These are phyloP conservation scores for Melierax canorus DNA, from an alignment of 2,113 vertebrate species.

Conservation along the genomic window DNA sequence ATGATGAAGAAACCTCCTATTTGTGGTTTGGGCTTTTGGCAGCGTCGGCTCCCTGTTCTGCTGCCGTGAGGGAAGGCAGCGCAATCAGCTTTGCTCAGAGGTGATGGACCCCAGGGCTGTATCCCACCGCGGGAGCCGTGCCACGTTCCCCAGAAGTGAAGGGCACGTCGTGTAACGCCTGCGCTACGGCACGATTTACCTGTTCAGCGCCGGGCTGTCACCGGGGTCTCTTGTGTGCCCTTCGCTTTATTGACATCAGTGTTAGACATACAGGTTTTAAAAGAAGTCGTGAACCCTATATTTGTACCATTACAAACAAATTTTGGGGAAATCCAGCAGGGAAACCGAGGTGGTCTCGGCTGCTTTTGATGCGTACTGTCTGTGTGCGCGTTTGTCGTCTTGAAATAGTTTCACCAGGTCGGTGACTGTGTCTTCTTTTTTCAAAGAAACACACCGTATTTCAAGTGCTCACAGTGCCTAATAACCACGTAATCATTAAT, in stretches of 20 bases:
- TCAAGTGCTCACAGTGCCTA: not conserved
- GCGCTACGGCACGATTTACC: fast-evolving
- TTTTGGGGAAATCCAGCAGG: not conserved
- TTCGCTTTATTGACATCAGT: not conserved
- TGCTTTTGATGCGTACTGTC: not conserved
- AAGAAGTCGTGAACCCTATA: fast-evolving
- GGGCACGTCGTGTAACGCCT: fast-evolving
- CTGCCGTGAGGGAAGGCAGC: not conserved
- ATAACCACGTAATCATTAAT: not conserved
- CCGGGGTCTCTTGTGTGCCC: not conserved
- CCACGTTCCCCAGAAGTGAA: fast-evolving
- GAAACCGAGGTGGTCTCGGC: not conserved
- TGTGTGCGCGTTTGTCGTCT: not conserved
- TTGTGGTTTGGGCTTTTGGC: not conserved
- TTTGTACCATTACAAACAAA: not conserved
- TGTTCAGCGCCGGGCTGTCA: fast-evolving
- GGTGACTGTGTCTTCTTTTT: not conserved
- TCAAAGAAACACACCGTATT: not conserved
- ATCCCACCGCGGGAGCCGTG: fast-evolving
- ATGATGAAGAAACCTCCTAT: not conserved
- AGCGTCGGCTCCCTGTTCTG: fast-evolving
- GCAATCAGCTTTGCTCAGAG: not conserved
- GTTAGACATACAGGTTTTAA: fast-evolving
- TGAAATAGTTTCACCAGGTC: not conserved
- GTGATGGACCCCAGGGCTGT: not conserved